Evolutionary conservation across 2,113 vertebrate species (phyloP), one percentile per base, ranked within the genome.

Genomic region (Merops nubicus): DNA sequence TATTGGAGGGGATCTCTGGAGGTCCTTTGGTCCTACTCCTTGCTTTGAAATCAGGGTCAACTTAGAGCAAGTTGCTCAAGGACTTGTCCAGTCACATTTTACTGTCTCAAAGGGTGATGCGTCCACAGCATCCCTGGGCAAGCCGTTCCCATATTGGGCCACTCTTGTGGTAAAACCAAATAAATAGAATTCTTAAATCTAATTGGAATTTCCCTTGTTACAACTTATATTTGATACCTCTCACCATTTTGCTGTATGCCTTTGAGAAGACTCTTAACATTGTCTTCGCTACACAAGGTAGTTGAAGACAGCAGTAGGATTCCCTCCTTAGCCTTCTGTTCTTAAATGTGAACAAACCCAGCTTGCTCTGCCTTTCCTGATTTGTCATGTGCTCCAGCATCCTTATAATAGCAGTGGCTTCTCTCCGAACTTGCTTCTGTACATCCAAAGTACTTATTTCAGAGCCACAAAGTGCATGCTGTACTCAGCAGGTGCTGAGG

Each of bases 381-480:
- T 79, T n/a, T 11, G 33, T 67, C 69, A 12, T 34, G 40, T 88
- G 81, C 29, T 93, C 26, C 65, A 51, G 7, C 48, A 13, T 29
- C 25, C 60, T 94, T 93, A 47, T 56, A 82, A n/a, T 31, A 89
- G 74, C 38, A 42, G 36, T 28, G 36, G 4, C 21, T 43, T 22
- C 51, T 21, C 74, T 88, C 57, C 76, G 34, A 53, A 9, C 74
- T 63, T 87, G 34, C 53, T 56, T 72, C 74, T 64, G 21, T 68
- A 8, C 36, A 22, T 40, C 43, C 25, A 26, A n/a, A 85, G 19
- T 56, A 42, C 87, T 93, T 90, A 34, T 88, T 95, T 95, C 53
- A 72, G 70, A 69, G 85, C 45, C n/a, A 31, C 33, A 56, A 56
- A 22, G 47, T 36, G 18, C 29, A 14, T 0, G 1, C 31, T 38